Evolutionary conservation across 2,888 invertebrate genomes (phyloP).

Genomic region (Lasioglossum figueresi): DNA sequence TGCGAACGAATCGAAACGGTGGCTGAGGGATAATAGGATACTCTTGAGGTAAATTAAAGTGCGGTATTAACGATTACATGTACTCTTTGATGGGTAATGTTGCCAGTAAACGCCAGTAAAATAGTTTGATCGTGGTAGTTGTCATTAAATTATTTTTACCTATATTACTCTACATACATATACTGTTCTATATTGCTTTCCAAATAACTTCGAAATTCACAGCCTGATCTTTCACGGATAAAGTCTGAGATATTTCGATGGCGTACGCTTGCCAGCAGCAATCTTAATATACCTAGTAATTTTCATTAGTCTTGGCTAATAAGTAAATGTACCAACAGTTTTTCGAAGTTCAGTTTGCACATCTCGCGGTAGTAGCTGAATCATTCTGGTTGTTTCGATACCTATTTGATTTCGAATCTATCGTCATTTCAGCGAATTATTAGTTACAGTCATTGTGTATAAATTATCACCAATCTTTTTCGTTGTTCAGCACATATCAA

Average conservation of each 20-base stretch:
- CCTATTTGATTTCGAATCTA: too few relatives aligned
- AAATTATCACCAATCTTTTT: background rate
- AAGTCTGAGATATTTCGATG: background rate
- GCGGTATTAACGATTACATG: slow-evolving; percentile 31
- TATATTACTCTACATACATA: background rate
- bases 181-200: background rate
- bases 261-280: background rate
- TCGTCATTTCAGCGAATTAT: background rate
- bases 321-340: background rate
- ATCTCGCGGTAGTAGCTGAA: background rate
- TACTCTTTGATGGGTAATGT: background rate
- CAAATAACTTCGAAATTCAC: slow-evolving; percentile 1
- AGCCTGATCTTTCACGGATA: background rate
- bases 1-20: slow-evolving; percentile 86
- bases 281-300: background rate
- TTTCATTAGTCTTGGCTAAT: slow-evolving; percentile 2
- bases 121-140: slow-evolving; percentile 13
- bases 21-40: slow-evolving; percentile 84
- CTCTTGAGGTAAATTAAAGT: slow-evolving; percentile 79
- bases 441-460: background rate
- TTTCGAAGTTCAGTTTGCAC: background rate
- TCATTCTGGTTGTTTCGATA: background rate
- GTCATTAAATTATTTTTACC: background rate
- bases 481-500: background rate
- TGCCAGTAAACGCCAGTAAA: background rate